A percentile compares a stretch with the other conserved stretches of the same genome.
These are phyloP conservation scores for Leistus spinibarbis DNA, from an alignment of 2,888 invertebrate genomes.

Conservation along the genomic window DNA sequence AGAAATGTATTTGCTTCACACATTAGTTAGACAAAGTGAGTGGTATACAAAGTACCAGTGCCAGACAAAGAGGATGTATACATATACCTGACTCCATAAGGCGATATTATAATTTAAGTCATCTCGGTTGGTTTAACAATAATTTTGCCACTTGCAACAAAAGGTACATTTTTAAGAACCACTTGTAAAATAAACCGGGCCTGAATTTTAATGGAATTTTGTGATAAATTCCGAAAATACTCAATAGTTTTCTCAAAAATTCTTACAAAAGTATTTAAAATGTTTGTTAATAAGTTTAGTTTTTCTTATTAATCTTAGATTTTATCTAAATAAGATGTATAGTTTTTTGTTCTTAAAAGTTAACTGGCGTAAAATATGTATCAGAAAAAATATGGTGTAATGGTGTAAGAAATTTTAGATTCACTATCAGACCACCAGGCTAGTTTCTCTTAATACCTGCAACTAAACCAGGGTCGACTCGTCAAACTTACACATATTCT, in stretches of 20 bases:
- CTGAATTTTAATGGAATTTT: not conserved
- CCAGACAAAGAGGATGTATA: not conserved
- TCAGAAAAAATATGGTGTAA: not conserved
- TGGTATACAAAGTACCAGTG: not conserved
- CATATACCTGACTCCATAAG: not conserved
- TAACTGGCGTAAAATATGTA: not conserved
- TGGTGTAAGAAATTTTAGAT: not conserved
- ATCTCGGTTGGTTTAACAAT: not conserved
- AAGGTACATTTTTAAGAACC: no score
- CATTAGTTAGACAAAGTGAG: not conserved
- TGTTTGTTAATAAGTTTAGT: not conserved
- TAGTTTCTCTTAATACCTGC: not conserved
- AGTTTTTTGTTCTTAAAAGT: not conserved
- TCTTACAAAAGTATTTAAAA: not conserved
- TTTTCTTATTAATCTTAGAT: not conserved
- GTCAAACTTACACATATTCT: not conserved
- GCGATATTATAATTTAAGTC: not conserved
- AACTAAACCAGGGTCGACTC: not conserved
- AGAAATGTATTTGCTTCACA: not conserved
- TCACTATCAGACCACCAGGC: not conserved
- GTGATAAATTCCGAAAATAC: not conserved
- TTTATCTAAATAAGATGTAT: not conserved
- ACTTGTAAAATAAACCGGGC: no score
- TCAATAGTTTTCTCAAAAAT: not conserved
- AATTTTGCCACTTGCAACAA: not conserved